These are phyloP conservation scores for Diarsia brunnea DNA, from an alignment of 2,888 invertebrate species.

Conservation along the genomic window DNA sequence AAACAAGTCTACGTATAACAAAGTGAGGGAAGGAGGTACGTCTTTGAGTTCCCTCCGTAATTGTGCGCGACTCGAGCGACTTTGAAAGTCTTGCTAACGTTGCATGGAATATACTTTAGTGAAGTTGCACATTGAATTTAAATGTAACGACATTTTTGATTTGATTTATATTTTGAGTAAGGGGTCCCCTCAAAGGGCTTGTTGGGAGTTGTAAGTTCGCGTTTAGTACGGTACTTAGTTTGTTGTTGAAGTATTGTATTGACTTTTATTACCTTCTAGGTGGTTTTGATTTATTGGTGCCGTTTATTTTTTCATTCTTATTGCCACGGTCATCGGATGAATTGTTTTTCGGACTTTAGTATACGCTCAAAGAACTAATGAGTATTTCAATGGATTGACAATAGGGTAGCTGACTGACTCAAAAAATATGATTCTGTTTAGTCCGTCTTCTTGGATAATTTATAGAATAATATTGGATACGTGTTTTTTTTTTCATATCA, in stretches of 20 bases:
- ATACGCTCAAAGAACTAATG: neutral
- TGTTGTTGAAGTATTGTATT: neutral
- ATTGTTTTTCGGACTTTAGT: neutral
- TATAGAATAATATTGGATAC: too few species aligned
- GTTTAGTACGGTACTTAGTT: neutral
- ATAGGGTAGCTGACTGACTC: too few species aligned
- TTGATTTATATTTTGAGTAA: slow-evolving; percentile 22
- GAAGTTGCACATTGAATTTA: slow-evolving; percentile 42
- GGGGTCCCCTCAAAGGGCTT: slow-evolving; percentile 19
- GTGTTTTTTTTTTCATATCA: too few species aligned
- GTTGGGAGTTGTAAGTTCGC: neutral
- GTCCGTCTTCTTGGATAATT: too few species aligned
- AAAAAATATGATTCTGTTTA: too few species aligned
- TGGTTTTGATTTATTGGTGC: neutral
- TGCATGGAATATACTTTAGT: slow-evolving; percentile 38
- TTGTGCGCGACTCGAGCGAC: slow-evolving; percentile 53
- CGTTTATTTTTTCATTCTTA: neutral
- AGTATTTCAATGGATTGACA: too few species aligned
- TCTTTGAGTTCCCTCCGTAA: slow-evolving; percentile 61
- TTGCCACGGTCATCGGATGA: neutral
- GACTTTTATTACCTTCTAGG: neutral
- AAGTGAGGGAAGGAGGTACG: slow-evolving; percentile 44
- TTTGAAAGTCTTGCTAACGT: slow-evolving; percentile 41
- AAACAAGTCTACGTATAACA: slow-evolving; percentile 51
- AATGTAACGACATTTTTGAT: slow-evolving; percentile 29